Evolutionary conservation across 1,140 invertebrate genomes (phyloP).

Genomic region (Conus betulinus): DNA sequence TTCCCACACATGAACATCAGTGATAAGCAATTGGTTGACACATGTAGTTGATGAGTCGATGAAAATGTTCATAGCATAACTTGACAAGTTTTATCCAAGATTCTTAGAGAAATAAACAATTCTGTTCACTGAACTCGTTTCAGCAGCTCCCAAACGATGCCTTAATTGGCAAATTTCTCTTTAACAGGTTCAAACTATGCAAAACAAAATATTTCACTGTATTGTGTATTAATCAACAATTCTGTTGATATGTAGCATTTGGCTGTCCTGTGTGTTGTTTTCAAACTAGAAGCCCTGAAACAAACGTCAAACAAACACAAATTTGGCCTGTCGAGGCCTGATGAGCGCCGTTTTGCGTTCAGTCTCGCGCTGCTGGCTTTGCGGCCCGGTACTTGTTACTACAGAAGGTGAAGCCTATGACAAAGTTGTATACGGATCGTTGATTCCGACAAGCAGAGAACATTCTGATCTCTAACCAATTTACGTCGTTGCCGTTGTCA

Average conservation of each 20-base stretch:
- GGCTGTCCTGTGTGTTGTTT: background rate
- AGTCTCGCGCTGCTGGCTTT: background rate
- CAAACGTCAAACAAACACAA: conserved; percentile 17
- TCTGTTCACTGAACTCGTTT: background rate
- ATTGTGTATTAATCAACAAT: background rate
- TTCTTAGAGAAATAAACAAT: background rate
- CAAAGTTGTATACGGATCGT: background rate
- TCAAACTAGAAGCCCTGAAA: background rate
- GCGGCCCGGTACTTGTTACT: background rate
- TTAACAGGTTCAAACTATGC: background rate
- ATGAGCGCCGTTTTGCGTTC: background rate
- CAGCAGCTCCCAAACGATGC: background rate
- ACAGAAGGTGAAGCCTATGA: background rate
- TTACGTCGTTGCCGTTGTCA: background rate
- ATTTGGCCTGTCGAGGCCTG: background rate
- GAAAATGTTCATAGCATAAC: too few species aligned
- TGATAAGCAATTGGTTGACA: too few species aligned
- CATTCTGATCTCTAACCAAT: too few species aligned
- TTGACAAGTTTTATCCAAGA: too few species aligned
- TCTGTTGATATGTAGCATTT: background rate
- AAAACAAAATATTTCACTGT: background rate
- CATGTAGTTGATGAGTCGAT: too few species aligned
- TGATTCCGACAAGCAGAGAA: background rate
- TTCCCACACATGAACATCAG: too few species aligned
- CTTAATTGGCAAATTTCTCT: background rate